Evolutionary conservation across 2,888 invertebrate species (phyloP).

Genomic region (Micropterix aruncella): DNA sequence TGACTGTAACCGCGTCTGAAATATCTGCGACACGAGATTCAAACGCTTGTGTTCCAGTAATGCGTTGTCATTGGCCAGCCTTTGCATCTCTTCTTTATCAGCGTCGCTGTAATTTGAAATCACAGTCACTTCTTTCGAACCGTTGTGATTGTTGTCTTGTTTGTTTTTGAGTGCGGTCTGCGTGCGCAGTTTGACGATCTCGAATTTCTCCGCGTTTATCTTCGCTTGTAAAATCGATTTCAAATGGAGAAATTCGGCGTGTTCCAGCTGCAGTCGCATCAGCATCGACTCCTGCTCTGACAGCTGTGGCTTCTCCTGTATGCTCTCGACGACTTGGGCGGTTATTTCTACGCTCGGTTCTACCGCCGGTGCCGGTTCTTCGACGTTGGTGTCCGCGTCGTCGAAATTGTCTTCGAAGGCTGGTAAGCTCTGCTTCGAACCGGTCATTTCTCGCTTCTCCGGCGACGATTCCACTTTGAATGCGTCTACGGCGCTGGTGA

Average conservation of each 20-base stretch:
- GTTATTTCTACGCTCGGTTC: constrained; percentile 16
- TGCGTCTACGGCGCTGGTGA: neutral
- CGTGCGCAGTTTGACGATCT: constrained; percentile 50
- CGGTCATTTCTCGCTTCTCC: constrained; percentile 1
- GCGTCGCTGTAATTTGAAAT: constrained; percentile 19
- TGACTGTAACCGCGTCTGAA: constrained; percentile 57
- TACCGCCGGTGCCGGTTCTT: constrained; percentile 16
- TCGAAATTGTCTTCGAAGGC: constrained; percentile 23
- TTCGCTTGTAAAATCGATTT: constrained; percentile 53
- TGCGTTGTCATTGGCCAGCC: constrained; percentile 45
- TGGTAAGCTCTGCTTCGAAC: neutral
- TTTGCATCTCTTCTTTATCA: constrained; percentile 28
- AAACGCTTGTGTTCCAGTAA: constrained; percentile 53
- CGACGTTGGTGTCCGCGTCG: constrained; percentile 17
- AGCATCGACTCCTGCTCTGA: constrained; percentile 43
- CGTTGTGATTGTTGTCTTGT: constrained; percentile 22
- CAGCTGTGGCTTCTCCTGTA: constrained; percentile 34
- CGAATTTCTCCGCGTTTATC: constrained; percentile 58
- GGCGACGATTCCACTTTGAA: neutral
- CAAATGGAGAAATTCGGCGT: constrained; percentile 49
- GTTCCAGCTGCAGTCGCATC: constrained; percentile 47
- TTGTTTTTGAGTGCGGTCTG: constrained; percentile 36
- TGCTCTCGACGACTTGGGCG: constrained; percentile 13
- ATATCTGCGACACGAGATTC: constrained; percentile 51
- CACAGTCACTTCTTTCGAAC: constrained; percentile 24